Conservation (phyloP, 2,113 vertebrate genomes). For the Danio rerio region GRCz12tu NC_133188.1:38189001-38189500, state of each 20-base stretch:
- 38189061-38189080: too few species aligned
- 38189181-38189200: too few species aligned
- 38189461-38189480: constrained; percentile 34
- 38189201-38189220: neutral
- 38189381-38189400: constrained; percentile 49
- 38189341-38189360: neutral
- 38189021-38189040: too few species aligned
- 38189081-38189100: too few species aligned
- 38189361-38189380: constrained; percentile 21
- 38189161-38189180: too few species aligned
- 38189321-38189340: neutral
- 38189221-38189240: neutral
- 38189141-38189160: too few species aligned
- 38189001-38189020: too few species aligned
- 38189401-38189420: constrained; percentile 70
- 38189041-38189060: too few species aligned
- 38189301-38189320: neutral
- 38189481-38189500: constrained; percentile 35
- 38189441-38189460: constrained; percentile 6
- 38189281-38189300: neutral
- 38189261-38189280: neutral
- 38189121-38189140: too few species aligned
- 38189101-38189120: too few species aligned
- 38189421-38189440: constrained; percentile 54
- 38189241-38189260: neutral